Base-by-base conservation (phyloP, 2,113 vertebrate genomes). In the Mobula birostris region DNA sequence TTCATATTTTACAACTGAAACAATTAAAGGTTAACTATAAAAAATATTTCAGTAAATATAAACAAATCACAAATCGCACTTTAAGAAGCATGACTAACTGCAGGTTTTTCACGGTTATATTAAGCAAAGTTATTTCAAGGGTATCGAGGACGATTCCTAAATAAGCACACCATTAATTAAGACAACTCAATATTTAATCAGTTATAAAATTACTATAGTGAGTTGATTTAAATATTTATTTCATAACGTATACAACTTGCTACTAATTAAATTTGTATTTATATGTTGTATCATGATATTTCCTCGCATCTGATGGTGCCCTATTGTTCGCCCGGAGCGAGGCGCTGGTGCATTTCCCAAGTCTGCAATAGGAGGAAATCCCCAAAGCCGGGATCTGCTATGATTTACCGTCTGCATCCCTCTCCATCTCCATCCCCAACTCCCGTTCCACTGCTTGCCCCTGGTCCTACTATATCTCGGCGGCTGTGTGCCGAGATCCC, bases 341-440 rank as follows among this genome's bases (percentile, higher is more conserved):
- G 66, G 11, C 36, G 90, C 90, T 70, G 90, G 2, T 74, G 70
- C 70, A 74, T 74, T 74, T 29, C 91, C 68, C 68, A 27, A 27
- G 3, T 74, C 91, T 72, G 36, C 70, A 93, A 93, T 36, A 91
- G 66, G 61, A 68, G 61, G 85, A n/a, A 88, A 88, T 88, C 56
- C 58, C 87, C 63, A 32, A 40, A 92, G 36, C 32, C 21, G 36
- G 9, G 21, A 48, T 72, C 90, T 92, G 90, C 36, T 74, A 27
- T 29, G 91, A 93, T 93, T 74, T 74, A 56, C 68, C 91, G 24
- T 56, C 91, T 76, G 91, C 91, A 93, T 70, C 90, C 90, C 63
- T 40, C 91, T 93, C 56, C 68, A 74, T 70, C 88, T 68, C n/a
- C 21, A 27, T 32, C 68, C 70, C 32, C 8, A 90, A 90, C 32